Percentiles rank a stretch among this genome's conserved stretches.
Conservation (phyloP, 2,888 invertebrate species). For the Orthosia gothica region DNA sequence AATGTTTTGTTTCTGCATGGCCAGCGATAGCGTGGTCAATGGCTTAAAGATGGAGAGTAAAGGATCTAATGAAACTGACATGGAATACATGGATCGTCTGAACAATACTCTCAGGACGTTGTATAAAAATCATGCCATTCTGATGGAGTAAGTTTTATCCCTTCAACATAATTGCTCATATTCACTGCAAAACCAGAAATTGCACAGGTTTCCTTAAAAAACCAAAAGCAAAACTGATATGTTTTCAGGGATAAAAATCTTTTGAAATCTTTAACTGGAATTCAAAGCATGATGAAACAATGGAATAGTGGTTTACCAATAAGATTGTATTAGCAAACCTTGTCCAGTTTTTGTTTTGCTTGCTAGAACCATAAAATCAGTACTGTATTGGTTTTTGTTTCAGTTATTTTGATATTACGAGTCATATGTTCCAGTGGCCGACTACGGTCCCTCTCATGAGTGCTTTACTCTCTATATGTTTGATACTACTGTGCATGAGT, state of each 20-base stretch:
- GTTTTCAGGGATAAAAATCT: not conserved
- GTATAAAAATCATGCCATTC: constrained; percentile 74
- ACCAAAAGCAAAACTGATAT: no score
- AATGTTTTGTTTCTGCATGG: constrained; percentile 75
- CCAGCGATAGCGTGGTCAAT: constrained; percentile 73
- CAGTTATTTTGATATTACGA: constrained; percentile 76
- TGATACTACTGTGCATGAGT: constrained; percentile 76
- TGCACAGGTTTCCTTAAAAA: not conserved
- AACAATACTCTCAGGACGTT: constrained; percentile 74
- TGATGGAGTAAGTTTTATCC: constrained; percentile 74
- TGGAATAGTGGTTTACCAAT: not conserved
- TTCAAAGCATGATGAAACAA: not conserved
- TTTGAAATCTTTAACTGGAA: not conserved
- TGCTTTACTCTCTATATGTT: constrained; percentile 73
- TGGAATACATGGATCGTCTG: constrained; percentile 72
- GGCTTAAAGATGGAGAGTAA: constrained; percentile 67
- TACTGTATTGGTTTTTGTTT: constrained; percentile 45
- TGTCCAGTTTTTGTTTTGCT: not conserved
- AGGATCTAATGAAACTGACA: constrained; percentile 57
- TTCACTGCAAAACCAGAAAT: not conserved
- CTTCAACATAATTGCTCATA: not conserved
- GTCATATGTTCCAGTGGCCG: constrained; percentile 80
- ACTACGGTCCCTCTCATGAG: constrained; percentile 76
- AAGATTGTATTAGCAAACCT: not conserved
- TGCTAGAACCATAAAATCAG: not conserved